Percentiles rank a stretch among this genome's conserved stretches.
These are phyloP conservation scores for Mirza zaza DNA, from an alignment of 2,113 vertebrate species.

Conservation along the genomic window DNA sequence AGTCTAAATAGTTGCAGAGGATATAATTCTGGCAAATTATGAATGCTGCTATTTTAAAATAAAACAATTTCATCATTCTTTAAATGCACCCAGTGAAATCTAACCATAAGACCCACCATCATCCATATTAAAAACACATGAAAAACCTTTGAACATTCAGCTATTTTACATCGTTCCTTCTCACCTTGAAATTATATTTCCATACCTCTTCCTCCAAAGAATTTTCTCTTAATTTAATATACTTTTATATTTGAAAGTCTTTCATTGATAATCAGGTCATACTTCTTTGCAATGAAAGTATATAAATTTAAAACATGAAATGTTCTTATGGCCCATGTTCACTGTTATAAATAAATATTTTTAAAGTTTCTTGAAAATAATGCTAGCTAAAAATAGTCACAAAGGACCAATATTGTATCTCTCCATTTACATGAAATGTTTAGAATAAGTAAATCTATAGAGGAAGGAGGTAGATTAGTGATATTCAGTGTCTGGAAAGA, in stretches of 20 bases:
- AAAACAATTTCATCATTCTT: neutral
- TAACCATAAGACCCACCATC: neutral
- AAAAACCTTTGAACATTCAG: neutral
- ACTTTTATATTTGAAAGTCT: neutral
- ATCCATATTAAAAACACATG: neutral
- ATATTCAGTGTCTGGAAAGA: neutral
- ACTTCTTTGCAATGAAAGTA: neutral
- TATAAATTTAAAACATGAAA: neutral
- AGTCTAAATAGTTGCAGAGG: neutral
- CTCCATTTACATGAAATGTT: neutral
- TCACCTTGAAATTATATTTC: neutral
- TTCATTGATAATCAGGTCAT: neutral
- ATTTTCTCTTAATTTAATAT: neutral
- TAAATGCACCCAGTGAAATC: neutral
- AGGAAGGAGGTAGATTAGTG: neutral
- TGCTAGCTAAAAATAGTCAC: too few species aligned
- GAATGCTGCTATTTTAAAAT: neutral
- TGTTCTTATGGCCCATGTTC: neutral
- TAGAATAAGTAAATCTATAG: neutral
- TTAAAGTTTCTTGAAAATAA: neutral
- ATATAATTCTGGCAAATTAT: neutral
- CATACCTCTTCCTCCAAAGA: neutral
- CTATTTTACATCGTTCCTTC: neutral
- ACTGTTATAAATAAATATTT: neutral
- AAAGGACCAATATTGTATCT: too few species aligned